A percentile compares a stretch with the other conserved stretches of the same genome.
These are phyloP conservation scores for Capricornis sumatraensis DNA, from an alignment of 2,113 vertebrate genomes.

Conservation along the genomic window DNA sequence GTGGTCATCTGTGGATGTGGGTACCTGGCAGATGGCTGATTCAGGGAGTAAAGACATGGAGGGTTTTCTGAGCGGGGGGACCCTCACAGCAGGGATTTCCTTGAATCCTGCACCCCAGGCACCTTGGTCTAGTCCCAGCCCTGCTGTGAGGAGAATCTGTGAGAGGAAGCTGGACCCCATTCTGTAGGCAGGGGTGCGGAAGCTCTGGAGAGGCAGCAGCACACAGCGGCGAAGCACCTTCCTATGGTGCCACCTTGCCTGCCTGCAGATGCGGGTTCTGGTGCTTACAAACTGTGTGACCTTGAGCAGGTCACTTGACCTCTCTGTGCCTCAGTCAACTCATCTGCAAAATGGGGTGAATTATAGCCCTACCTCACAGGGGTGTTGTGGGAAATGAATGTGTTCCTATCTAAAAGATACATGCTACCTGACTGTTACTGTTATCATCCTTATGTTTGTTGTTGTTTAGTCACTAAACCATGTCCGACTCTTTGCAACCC, in stretches of 20 bases:
- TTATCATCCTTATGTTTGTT: neutral
- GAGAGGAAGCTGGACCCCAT: neutral
- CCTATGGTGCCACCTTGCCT: neutral
- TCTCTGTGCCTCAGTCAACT: neutral
- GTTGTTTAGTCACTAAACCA: neutral
- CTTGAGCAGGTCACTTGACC: neutral
- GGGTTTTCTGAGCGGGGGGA: neutral
- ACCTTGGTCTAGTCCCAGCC: neutral
- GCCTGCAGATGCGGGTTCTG: accelerated
- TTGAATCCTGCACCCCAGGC: no score
- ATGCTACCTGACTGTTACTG: neutral
- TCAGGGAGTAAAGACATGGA: neutral
- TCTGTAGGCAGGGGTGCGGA: accelerated
- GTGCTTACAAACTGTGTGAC: neutral
- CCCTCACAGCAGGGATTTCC: neutral
- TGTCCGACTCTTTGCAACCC: neutral
- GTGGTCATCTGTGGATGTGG: neutral
- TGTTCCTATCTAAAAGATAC: accelerated
- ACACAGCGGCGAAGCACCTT: accelerated
- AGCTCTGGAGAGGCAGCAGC: neutral
- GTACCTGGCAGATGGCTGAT: neutral
- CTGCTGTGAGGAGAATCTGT: neutral
- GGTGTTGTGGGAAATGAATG: neutral
- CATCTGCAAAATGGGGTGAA: neutral
- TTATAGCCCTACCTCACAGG: neutral